A percentile compares a stretch with the other conserved stretches of the same genome.
phyloP scores from a whole-genome alignment of 2,797 vertebrate genomes.

The Sparus aurata region DNA sequence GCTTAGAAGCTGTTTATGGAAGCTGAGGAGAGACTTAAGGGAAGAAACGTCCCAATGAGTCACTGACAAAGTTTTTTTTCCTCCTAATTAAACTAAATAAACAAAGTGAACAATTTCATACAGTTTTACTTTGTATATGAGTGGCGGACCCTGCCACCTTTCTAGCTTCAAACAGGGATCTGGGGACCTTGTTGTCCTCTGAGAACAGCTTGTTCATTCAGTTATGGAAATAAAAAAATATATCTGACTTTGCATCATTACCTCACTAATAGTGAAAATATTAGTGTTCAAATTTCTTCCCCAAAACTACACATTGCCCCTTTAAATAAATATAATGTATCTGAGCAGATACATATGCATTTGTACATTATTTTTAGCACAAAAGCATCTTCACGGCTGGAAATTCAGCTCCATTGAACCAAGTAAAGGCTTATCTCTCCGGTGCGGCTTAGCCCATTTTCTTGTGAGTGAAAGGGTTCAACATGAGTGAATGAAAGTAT shows the following conservation, averaged over 20 bases:
- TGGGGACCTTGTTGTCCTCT: too few species aligned
- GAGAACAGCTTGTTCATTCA: too few species aligned
- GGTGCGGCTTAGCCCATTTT: slow-evolving; percentile 34
- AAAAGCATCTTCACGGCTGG: slow-evolving; percentile 10
- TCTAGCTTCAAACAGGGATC: too few species aligned
- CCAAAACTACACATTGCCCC: too few species aligned
- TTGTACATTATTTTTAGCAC: slow-evolving; percentile 26
- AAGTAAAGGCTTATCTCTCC: slow-evolving; percentile 28
- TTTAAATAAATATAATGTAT: slow-evolving; percentile 23
- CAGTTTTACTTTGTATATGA: too few species aligned
- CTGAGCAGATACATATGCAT: slow-evolving; percentile 26
- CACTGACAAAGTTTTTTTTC: slow-evolving; percentile 7
- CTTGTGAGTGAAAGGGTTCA: slow-evolving; percentile 22
- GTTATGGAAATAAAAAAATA: too few species aligned
- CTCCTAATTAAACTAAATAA: too few species aligned
- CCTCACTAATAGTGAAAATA: too few species aligned
- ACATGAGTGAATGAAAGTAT: slow-evolving; percentile 1
- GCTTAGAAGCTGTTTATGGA: slow-evolving; percentile 11
- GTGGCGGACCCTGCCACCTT: too few species aligned
- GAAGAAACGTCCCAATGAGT: slow-evolving; percentile 23
- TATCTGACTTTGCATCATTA: too few species aligned
- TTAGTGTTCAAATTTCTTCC: too few species aligned
- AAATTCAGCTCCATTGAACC: slow-evolving; percentile 37
- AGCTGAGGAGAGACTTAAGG: not conserved
- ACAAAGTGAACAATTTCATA: too few species aligned